Evolutionary conservation across 2,113 vertebrate species (phyloP), one percentile per base, ranked within the genome.

Genomic region (Cromileptes altivelis): DNA sequence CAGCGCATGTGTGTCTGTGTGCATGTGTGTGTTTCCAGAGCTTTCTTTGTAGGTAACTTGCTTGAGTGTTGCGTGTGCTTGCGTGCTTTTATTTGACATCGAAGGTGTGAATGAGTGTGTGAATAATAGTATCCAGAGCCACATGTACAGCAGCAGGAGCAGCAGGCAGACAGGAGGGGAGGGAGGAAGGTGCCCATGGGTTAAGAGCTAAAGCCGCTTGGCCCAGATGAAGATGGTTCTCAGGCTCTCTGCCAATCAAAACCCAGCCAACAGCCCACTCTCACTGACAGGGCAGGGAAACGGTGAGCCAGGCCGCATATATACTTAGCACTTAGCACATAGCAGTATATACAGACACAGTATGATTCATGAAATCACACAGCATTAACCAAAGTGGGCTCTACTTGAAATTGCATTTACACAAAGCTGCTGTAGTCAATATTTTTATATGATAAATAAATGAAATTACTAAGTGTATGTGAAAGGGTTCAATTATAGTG

Each of bases 171-270:
- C 25, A 50, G 49, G 77, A 4, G 65, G 75, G 25, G 0, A 25
- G 23, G 83, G 67, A 76, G 77, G 74, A 82, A 76, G 86, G 81
- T 86, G 86, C 85, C 73, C 71, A 7, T 62, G 88, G 91, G 86
- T 93, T 95, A 94, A 95, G 90, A 92, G 71, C 91, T 94, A 95
- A 95, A 96, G 94, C 95, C 86, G 95, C 94, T 95, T 95, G 92
- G 89, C 91, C 80, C 90, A 89, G 93, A 95, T 95, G 91, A 94
- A 90, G 90, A 94, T 86, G 87, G 88, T 86, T 93, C 90, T 90
- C 89, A 75, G 92, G 93, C 91, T 78, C 78, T 80, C 88, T 93
- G 93, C 94, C 93, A 94, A 92, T 94, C 93, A 88, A 74, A 91
- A 64, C 55, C 73, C 30, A 68, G 90, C 86, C 93, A 93, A 56